Evolutionary conservation across 2,888 invertebrate genomes (phyloP), one percentile per base, ranked within the genome.

Genomic region (Coenonympha glycerion): DNA sequence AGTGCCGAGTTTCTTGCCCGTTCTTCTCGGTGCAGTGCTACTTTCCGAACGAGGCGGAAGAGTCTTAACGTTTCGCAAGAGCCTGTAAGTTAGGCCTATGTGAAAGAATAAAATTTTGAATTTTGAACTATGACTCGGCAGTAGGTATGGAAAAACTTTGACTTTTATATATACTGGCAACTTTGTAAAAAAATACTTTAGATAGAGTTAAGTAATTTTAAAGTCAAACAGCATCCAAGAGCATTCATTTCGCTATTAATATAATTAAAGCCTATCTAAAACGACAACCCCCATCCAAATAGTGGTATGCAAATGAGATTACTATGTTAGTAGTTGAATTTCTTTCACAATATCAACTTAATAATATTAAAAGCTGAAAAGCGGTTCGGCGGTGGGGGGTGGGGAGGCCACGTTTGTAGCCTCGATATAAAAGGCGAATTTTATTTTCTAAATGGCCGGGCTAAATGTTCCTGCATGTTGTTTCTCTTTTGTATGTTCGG

Each of bases 361-460:
- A 58, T 58, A 55, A 55, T 57, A 58, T 57, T 58, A 55, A 58
- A 56, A 56, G 53, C 53, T 44, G 44, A 48, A 48, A 45, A 54
- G 56, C 44, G 47, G 46, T 47, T 28, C 28, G 41, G 48, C 56
- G 56, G 58, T 55, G 60, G 58, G 57, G 57, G 56, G 49, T 47
- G 47, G 52, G 55, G 52, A 52, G 55, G 52, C 45, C 47, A 24
- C 36, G 50, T 50, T 53, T 49, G 58, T 54, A 50, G 52, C 49
- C 44, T 28, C 55, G 48, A 46, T 61, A 58, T 60, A 59, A 57
- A 58, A 53, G 55, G 52, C 39, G 56, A 59, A 58, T 60, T 63
- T 64, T 62, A 61, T 64, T 61, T 59, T 57, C 53, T 55, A 62
- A 63, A 63, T 61, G 58, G 60, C 54, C 47, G 47, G 42, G 52